A percentile compares a stretch with the other conserved stretches of the same genome.
These are phyloP conservation scores for Albula glossodonta DNA, from an alignment of 2,113 vertebrate genomes.

Conservation along the genomic window DNA sequence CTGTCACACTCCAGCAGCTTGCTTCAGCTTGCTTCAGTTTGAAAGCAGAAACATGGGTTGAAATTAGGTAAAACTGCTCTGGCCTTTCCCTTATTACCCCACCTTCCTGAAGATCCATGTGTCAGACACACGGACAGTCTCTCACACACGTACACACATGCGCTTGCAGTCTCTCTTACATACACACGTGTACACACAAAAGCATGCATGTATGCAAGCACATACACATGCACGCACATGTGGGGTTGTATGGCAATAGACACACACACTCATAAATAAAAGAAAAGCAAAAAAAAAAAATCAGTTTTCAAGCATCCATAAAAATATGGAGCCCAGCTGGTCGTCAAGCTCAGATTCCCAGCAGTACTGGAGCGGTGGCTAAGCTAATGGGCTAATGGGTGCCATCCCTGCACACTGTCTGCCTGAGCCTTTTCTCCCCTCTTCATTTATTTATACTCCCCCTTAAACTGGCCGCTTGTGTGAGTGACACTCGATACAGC, in stretches of 20 bases:
- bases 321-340: no score
- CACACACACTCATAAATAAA: neutral
- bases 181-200: no score
- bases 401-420: no score
- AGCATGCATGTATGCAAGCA: no score
- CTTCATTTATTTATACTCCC: slow-evolving; percentile 23
- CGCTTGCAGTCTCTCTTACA: no score
- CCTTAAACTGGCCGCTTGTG: slow-evolving; percentile 19
- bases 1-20: neutral
- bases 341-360: no score
- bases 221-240: no score
- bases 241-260: neutral
- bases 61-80: neutral
- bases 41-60: neutral
- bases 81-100: neutral
- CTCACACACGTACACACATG: neutral
- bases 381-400: no score
- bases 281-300: neutral
- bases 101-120: neutral
- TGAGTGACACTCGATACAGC: slow-evolving; percentile 21
- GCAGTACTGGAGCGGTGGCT: no score
- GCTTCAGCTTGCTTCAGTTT: neutral
- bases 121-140: neutral
- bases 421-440: neutral
- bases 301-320: neutral